Base-by-base conservation (phyloP, 2,888 invertebrate species). In the Calameuta idolon region DNA sequence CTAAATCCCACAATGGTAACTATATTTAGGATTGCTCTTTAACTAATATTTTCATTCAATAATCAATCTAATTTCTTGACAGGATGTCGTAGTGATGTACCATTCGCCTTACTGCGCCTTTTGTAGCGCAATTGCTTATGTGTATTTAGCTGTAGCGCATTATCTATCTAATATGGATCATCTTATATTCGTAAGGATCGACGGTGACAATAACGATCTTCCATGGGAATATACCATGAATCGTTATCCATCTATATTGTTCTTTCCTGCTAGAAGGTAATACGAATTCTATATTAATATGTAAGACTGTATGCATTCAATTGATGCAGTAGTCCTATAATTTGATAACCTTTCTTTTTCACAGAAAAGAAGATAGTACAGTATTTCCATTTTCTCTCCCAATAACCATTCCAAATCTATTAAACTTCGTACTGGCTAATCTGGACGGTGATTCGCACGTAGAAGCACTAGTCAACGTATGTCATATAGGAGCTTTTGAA, bases 201-300 rank as follows among this genome's bases (percentile, higher is more conserved):
- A 98, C 92, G 96, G 96, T 33, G 95, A 96, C 86, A 93, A 94
- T 0, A 97, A 98, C 93, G 97, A 97, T 92, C 93, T 98, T 84
- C 96, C 97, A 0, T 98, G 97, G 97, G 95, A 96, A 89, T 96
- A 94, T 91, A 96, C 96, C 71, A 96, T 96, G 93, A 94, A 95
- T 81, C 92, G 92, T 76, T 96, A 96, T 91, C 98, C 98, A 30
- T 94, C 96, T 0, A 93, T 98, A 73, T 92, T 97, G 40, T 96
- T 97, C 80, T 96, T 97, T 90, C 96, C 97, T 0, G 94, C 95
- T 11, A 92, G 93, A 84, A 94, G 94, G 95, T 95, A 90, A 23
- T 23, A 55, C 5, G 9, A 23, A 55, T 23, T 55, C 5, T 55
- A 9, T 55, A 55, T 55, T 9, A 23, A 23, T 55, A 23, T 55